These are phyloP conservation scores for Podarcis cretensis DNA, from an alignment of 2,113 vertebrate genomes.

Conservation along the genomic window DNA sequence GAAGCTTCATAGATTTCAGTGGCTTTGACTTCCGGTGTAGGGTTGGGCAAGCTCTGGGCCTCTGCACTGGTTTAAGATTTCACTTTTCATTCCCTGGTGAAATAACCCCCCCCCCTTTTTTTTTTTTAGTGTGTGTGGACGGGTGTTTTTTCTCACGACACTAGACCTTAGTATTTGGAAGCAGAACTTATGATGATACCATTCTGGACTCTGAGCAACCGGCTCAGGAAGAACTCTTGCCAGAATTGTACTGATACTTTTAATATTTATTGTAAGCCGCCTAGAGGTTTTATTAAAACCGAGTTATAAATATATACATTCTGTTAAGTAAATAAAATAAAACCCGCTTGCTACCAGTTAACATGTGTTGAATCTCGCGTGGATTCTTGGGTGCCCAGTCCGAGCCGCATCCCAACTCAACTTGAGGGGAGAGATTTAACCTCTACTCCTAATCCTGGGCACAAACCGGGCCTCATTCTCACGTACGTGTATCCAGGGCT, in stretches of 20 bases:
- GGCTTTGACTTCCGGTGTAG: not conserved
- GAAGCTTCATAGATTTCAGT: not conserved
- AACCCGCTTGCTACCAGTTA: too few relatives aligned
- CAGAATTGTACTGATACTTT: too few relatives aligned
- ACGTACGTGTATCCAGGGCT: not conserved
- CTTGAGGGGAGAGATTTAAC: not conserved
- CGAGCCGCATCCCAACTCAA: not conserved
- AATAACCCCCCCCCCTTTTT: too few relatives aligned
- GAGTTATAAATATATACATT: too few relatives aligned
- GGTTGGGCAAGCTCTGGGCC: not conserved
- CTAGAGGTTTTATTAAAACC: too few relatives aligned
- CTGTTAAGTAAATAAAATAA: too few relatives aligned
- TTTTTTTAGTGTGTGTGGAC: not conserved
- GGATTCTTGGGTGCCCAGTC: not conserved
- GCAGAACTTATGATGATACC: not conserved
- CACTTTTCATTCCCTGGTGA: not conserved
- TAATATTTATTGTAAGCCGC: too few relatives aligned
- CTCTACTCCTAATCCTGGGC: not conserved
- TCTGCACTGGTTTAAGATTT: not conserved
- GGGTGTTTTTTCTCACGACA: not conserved
- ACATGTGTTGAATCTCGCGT: fast-evolving
- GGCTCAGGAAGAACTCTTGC: not conserved
- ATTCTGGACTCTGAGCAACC: too few relatives aligned
- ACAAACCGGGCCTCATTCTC: not conserved
- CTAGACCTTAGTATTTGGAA: not conserved